Conservation (phyloP, 2,888 invertebrate species). For the Brassicogethes aeneus region DNA sequence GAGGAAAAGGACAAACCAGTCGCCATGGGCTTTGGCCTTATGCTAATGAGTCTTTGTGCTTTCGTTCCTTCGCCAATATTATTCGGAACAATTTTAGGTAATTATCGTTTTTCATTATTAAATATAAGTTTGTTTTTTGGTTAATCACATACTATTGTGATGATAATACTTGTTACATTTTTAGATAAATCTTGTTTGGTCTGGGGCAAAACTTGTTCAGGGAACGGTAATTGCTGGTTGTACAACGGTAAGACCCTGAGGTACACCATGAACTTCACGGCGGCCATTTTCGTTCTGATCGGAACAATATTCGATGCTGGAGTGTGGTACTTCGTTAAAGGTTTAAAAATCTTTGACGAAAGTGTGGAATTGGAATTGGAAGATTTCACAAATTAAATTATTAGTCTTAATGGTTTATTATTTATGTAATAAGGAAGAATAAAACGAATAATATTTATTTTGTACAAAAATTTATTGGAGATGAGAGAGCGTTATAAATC, state of each 20-base stretch:
- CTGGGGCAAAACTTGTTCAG: conserved; percentile 65
- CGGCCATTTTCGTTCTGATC: conserved; percentile 54
- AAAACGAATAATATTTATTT: conserved; percentile 1
- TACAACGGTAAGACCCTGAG: conserved; percentile 58
- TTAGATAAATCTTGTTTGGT: conserved; percentile 57
- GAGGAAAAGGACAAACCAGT: conserved; percentile 65
- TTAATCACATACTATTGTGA: conserved; percentile 3
- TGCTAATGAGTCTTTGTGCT: conserved; percentile 59
- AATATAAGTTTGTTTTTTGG: no score
- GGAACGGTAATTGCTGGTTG: conserved; percentile 65
- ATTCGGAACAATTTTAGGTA: conserved; percentile 63
- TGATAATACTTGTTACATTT: conserved; percentile 19
- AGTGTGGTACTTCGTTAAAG: conserved; percentile 61
- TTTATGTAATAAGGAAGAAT: neutral
- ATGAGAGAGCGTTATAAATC: neutral
- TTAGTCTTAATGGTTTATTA: no score
- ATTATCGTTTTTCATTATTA: no score
- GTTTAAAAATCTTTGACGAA: conserved; percentile 60
- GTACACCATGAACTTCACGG: conserved; percentile 55
- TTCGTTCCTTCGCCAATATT: conserved; percentile 71
- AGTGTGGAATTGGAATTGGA: conserved; percentile 43
- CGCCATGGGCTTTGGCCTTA: conserved; percentile 61
- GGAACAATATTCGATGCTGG: conserved; percentile 57
- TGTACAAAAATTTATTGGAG: neutral
- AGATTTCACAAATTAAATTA: conserved; percentile 12